Base-by-base conservation (phyloP, 1,140 invertebrate species). In the Sitophilus oryzae region DNA sequence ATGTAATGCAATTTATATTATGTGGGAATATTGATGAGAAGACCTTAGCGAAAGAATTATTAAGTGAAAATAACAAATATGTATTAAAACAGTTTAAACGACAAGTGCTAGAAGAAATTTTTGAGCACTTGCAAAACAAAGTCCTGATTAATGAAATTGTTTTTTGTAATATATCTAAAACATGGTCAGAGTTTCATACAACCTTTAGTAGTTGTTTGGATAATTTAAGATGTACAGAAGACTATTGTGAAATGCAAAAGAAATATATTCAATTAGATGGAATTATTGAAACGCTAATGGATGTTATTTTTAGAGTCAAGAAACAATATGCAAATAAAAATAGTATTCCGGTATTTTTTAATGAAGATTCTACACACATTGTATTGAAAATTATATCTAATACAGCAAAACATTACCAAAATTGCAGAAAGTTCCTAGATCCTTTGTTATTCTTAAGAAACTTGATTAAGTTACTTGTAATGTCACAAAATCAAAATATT, bases 401-500 rank as follows among this genome's bases (percentile, higher is more conserved):
- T 38, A 34, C 44, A 11, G 56, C 49, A 25, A 30, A 49, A 3
- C 62, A 66, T 40, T 40, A 52, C 15, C 40, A 16, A 36, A 58
- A 52, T 20, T 67, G 62, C 45, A 30, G 54, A 9, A 30, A 52
- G 2, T 34, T 41, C 9, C 15, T 54, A 5, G 11, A 49, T n/a
- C 46, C 51, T 4, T 15, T 43, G 18, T 9, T n/a, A 25, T n/a
- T 56, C 20, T 43, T 63, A 9, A 30, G 57, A 25, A 45, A 58
- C 35, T 42, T 64, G 11, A 10, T 59, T 1, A 55, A 53, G 25
- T 52, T 56, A 18, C 34, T 56, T 16, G 30, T 48, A 18, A 23
- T 65, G 6, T 45, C 42, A n/a, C 46, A 51, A 37, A 36, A 52
- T 16, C 43, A 52, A 49, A 62, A 66, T 59, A 19, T 61, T 15